These are phyloP conservation scores for Chionomys nivalis DNA, from an alignment of 2,113 vertebrate species.

Conservation along the genomic window DNA sequence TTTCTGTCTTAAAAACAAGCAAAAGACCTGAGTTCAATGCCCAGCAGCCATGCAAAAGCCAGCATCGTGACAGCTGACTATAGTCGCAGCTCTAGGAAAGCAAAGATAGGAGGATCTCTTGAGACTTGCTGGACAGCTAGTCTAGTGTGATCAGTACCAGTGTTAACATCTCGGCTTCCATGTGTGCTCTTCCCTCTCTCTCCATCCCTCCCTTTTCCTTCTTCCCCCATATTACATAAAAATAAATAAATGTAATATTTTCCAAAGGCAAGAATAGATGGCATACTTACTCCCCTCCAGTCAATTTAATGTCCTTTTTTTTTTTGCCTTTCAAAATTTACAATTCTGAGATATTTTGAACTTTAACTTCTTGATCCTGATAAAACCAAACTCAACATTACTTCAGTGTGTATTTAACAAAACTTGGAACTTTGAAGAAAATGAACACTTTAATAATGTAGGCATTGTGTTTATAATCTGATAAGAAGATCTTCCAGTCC, in stretches of 20 bases:
- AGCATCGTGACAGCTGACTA: not conserved
- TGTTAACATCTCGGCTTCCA: no score
- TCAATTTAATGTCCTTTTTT: constrained; percentile 19
- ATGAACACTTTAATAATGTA: constrained; percentile 2
- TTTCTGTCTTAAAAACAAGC: not conserved
- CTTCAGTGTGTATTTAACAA: constrained; percentile 29
- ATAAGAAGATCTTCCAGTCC: constrained; percentile 60
- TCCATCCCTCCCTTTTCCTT: not conserved
- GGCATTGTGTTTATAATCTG: constrained; percentile 68
- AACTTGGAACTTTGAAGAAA: constrained; percentile 55
- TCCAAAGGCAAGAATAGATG: not conserved
- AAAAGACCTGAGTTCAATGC: not conserved
- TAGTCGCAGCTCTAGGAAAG: not conserved
- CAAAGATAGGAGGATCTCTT: not conserved
- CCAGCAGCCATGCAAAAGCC: not conserved
- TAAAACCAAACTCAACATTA: constrained; percentile 28
- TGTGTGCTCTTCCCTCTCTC: not conserved
- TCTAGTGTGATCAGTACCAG: not conserved
- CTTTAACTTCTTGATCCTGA: constrained; percentile 19
- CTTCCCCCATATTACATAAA: not conserved
- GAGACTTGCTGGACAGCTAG: no score
- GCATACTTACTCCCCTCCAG: not conserved
- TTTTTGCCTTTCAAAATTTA: constrained; percentile 51
- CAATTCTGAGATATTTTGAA: constrained; percentile 53
- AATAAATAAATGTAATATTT: not conserved